Percentiles rank a stretch among this genome's conserved stretches.
phyloP scores from a whole-genome alignment of 1,140 invertebrate genomes.

The Muscidifurax raptorellus region DNA sequence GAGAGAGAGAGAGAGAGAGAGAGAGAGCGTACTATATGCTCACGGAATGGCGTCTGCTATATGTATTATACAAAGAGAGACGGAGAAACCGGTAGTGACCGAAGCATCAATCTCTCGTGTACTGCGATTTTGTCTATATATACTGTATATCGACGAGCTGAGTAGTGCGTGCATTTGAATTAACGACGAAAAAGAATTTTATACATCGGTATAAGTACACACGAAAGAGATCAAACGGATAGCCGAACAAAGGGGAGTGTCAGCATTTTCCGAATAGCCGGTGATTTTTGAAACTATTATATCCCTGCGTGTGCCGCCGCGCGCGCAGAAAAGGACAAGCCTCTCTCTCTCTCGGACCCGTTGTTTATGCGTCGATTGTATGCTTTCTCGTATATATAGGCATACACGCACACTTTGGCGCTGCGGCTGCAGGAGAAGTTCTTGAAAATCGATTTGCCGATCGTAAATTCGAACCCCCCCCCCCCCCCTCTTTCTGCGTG shows the following conservation, averaged over 20 bases:
- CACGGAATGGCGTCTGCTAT: neutral
- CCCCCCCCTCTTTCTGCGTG: neutral
- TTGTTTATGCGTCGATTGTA: conserved; percentile 38
- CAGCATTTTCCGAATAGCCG: neutral
- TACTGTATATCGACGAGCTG: too few relatives aligned
- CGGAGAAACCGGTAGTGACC: neutral
- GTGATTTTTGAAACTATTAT: conserved; percentile 18
- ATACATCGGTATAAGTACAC: too few relatives aligned
- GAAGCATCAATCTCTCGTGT: neutral
- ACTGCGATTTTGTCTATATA: neutral
- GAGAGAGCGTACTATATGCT: neutral
- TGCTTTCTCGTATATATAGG: neutral
- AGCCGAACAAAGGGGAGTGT: neutral
- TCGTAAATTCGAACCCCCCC: conserved; percentile 24
- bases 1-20: neutral
- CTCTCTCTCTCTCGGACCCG: conserved; percentile 5
- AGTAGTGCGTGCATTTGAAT: too few relatives aligned
- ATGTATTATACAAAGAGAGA: neutral
- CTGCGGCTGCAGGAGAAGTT: conserved; percentile 3
- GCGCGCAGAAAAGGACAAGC: neutral
- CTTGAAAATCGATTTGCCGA: conserved; percentile 41
- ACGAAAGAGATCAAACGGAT: neutral
- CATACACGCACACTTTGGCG: neutral
- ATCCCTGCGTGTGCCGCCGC: neutral
- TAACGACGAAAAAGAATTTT: too few relatives aligned